phyloP scores from a whole-genome alignment of 1,140 invertebrate species.

The Laodelphax striatellus region DNA sequence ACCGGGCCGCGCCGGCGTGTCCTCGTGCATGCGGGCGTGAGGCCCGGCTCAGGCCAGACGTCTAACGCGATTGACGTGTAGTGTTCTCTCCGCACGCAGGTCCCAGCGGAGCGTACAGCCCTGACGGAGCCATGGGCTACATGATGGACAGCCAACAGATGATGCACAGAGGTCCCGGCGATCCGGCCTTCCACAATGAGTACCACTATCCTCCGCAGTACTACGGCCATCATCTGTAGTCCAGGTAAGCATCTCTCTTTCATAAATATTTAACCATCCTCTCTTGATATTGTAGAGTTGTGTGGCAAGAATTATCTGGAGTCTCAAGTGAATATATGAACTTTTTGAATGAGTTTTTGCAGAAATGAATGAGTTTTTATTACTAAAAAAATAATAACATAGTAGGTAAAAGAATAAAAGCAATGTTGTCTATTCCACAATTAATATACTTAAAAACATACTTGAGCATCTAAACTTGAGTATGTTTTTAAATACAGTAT shows the following conservation, averaged over 20 bases:
- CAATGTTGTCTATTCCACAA: no score
- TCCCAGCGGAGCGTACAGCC: constrained; percentile 88
- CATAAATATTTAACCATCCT: no score
- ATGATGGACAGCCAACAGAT: constrained; percentile 94
- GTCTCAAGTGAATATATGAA: no score
- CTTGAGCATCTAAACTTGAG: no score
- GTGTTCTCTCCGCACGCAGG: constrained; percentile 81
- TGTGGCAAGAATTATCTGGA: no score
- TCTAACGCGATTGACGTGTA: constrained; percentile 40
- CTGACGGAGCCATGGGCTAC: constrained; percentile 76
- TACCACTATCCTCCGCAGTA: constrained; percentile 85
- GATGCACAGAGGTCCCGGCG: constrained; percentile 87
- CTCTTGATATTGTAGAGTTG: no score
- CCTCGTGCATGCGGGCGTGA: constrained; percentile 9
- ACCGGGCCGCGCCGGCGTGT: background rate
- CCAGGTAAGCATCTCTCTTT: background rate
- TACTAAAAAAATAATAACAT: no score
- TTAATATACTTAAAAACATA: no score
- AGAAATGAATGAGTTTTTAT: no score
- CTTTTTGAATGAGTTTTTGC: no score
- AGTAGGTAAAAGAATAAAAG: no score
- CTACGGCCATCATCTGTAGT: constrained; percentile 53
- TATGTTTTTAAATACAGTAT: no score
- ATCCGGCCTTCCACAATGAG: constrained; percentile 81
- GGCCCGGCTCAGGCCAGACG: constrained; percentile 33